Percentiles rank a stretch among this genome's conserved stretches.
Conservation (phyloP, 2,113 vertebrate genomes). For the Brachyhypopomus occidentalis region DNA sequence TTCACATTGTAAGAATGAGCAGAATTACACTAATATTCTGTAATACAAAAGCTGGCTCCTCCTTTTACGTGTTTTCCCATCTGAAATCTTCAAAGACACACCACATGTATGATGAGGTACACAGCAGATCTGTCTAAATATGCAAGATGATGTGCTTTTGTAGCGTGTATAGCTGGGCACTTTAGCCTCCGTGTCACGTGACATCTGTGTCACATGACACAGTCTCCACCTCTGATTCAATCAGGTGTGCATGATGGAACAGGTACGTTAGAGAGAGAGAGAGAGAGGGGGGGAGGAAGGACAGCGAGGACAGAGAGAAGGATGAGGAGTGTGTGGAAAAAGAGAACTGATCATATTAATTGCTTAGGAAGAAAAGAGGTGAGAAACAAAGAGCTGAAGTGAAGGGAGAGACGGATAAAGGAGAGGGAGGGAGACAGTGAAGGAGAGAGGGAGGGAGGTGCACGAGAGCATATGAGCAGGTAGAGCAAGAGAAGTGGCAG, state of each 20-base stretch:
- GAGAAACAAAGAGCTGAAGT: background rate
- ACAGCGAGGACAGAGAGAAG: background rate
- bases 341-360: background rate
- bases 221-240: conserved; percentile 66
- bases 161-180: conserved; percentile 41
- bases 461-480: no score
- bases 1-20: no score
- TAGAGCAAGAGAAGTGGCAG: background rate
- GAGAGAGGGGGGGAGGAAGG: background rate
- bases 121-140: conserved; percentile 40
- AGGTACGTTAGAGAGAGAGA: conserved; percentile 59
- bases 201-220: conserved; percentile 19
- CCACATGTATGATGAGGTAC: conserved; percentile 34
- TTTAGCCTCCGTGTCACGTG: conserved; percentile 3
- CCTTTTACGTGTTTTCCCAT: conserved; percentile 10
- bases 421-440: conserved; percentile 10
- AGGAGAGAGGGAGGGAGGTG: background rate
- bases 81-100: conserved; percentile 31
- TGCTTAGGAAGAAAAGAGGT: background rate
- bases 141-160: conserved; percentile 30
- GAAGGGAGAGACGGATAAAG: conserved; percentile 3
- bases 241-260: conserved; percentile 62
- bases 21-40: no score
- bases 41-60: no score
- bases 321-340: background rate